Percentiles rank a stretch among this genome's conserved stretches.
Evolutionary conservation across 2,113 vertebrate species (phyloP).

Genomic region (Hypomesus transpacificus): DNA sequence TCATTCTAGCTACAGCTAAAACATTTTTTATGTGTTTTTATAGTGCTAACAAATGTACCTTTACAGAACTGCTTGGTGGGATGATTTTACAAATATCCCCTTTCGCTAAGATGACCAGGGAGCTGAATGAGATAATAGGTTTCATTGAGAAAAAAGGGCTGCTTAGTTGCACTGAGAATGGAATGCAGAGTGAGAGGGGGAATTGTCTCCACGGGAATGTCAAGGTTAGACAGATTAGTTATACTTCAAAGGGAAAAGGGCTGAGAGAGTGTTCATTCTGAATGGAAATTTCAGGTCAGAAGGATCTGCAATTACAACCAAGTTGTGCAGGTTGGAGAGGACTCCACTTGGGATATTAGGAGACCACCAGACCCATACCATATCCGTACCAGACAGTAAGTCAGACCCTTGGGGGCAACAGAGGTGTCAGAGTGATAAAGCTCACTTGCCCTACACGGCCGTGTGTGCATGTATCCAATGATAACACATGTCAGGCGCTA

Average conservation of each 20-base stretch:
- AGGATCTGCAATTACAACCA: constrained; percentile 35
- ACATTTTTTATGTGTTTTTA: too few relatives aligned
- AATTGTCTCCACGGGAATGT: constrained; percentile 62
- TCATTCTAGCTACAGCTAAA: too few relatives aligned
- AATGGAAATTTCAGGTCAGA: constrained; percentile 52
- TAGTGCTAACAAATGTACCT: neutral
- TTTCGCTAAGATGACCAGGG: constrained; percentile 42
- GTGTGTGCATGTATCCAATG: constrained; percentile 68
- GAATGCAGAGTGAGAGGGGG: constrained; percentile 59
- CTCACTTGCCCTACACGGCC: constrained; percentile 50
- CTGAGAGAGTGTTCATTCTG: constrained; percentile 46
- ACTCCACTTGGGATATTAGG: constrained; percentile 34
- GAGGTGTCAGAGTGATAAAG: constrained; percentile 61
- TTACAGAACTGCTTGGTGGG: constrained; percentile 22
- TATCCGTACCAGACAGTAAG: constrained; percentile 41
- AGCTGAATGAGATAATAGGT: constrained; percentile 65
- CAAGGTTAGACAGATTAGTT: constrained; percentile 66
- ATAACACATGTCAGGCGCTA: constrained; percentile 73
- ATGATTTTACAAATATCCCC: constrained; percentile 33
- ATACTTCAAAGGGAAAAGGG: constrained; percentile 55
- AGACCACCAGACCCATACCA: constrained; percentile 14
- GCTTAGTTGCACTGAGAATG: constrained; percentile 59
- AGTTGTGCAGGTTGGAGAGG: constrained; percentile 19
- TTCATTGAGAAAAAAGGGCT: constrained; percentile 62
- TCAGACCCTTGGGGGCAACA: constrained; percentile 60